Evolutionary conservation across 2,113 vertebrate genomes (phyloP), one percentile per base, ranked within the genome.

Genomic region (Axis porcinus): DNA sequence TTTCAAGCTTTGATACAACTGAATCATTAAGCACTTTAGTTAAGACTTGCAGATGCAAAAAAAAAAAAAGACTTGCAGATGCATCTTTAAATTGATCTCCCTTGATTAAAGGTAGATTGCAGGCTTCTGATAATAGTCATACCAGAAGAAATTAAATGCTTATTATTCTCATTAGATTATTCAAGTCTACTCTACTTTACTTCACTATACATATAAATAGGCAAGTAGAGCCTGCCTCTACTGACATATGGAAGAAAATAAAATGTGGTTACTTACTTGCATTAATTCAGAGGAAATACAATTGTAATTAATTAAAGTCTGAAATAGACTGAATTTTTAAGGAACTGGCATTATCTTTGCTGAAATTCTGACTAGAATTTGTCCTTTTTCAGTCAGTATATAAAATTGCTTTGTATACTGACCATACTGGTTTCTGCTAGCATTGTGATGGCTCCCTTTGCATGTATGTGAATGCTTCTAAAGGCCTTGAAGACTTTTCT

Each of bases 1-100:
- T 98, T 98, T 98, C 97, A 98, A 94, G 94, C 91, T 97, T 98
- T 88, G 2, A 76, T 98, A 97, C 86, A 25, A 94, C 91, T 90
- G 86, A 70, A 67, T 81, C 50, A 13, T 98, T 98, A 97, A 97
- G 74, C 96, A 92, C 84, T 93, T 97, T 97, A 95, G 94, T 98
- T 98, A 98, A 96, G 83, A 94, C 78, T 92, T 97, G 47, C 87
- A 95, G 97, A 95, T 81, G 86, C 78, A 97, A 50, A 50, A 50
- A 47, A 47, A 47, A 47, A 47, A 50, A 50, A 98, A 96, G 83
- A 94, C 78, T 92, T 97, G 47, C 87, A 95, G 97, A 95, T 81
- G 86, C 78, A 97, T 96, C 97, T 83, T 91, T 43, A 97, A 97
- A 94, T 97, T 28, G 25, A 98, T 96, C 62, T 55, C 84, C 88